phyloP scores from a whole-genome alignment of 1,140 invertebrate species.

The Orchestia grillus region DNA sequence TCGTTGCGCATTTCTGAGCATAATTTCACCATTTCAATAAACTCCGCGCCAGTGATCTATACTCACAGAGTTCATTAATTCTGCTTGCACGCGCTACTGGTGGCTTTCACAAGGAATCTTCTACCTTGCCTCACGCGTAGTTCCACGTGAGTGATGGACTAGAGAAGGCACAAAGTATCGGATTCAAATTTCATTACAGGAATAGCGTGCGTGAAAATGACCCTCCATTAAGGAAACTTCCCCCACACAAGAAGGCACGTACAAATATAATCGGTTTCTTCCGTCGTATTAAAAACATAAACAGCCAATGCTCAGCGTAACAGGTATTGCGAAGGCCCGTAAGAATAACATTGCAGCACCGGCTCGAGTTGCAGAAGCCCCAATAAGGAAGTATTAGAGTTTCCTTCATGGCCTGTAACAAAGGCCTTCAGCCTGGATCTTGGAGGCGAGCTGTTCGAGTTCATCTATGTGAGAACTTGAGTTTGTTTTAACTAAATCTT shows the following conservation, averaged over 20 bases:
- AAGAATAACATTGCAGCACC: not conserved
- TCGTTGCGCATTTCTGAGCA: too few species aligned
- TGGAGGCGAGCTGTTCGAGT: not conserved
- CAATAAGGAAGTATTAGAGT: not conserved
- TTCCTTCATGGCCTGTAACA: constrained; percentile 7
- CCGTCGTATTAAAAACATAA: not conserved
- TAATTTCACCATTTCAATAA: too few species aligned
- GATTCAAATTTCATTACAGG: not conserved
- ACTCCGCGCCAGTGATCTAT: too few species aligned
- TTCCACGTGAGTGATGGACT: too few species aligned
- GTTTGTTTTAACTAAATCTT: not conserved
- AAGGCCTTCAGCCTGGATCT: not conserved
- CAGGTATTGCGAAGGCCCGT: not conserved
- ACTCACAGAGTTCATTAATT: too few species aligned
- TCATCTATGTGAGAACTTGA: not conserved
- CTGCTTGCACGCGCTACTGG: too few species aligned
- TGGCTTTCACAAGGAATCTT: too few species aligned
- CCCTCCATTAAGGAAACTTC: not conserved
- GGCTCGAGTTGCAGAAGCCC: not conserved
- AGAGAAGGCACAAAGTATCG: not conserved
- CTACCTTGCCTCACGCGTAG: too few species aligned
- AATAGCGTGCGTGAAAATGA: not conserved
- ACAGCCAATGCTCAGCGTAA: not conserved
- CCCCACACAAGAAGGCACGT: not conserved
- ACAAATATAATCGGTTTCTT: not conserved